Evolutionary conservation across 1,140 invertebrate genomes (phyloP), one percentile per base, ranked within the genome.

Genomic region (Branchinecta lindahli): DNA sequence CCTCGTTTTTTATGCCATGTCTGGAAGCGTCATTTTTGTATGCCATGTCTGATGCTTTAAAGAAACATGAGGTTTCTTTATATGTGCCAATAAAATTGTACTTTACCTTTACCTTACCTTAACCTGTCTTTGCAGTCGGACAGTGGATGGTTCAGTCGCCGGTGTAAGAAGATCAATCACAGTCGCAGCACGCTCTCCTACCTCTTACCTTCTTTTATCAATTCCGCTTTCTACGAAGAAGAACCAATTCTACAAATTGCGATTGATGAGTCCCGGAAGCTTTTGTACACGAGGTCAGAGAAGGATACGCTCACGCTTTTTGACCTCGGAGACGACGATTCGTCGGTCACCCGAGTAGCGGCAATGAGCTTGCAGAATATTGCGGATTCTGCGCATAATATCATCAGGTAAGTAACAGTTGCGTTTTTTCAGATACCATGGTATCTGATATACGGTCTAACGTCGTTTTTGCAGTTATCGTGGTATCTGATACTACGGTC

Each of bases 81-180:
- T n/a, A n/a, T n/a, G n/a, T n/a, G n/a, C n/a, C n/a, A n/a, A n/a
- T n/a, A n/a, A n/a, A n/a, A n/a, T n/a, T n/a, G n/a, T n/a, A n/a
- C n/a, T n/a, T n/a, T n/a, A n/a, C n/a, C n/a, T n/a, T n/a, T n/a
- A n/a, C 1, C 33, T 33, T 3, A 33, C 33, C 33, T 33, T 1
- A 33, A 33, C 33, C 33, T n/a, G 71, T 68, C 71, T 71, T 75
- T 75, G 20, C 73, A 84, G 80, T 79, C 82, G 33, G 79, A 82
- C 86, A 87, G 84, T 73, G 81, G 83, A 68, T 98, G 95, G 94
- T 96, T 96, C 79, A 90, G 92, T 20, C 91, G 93, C 81, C 88
- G 94, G 72, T 97, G 93, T 79, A 88, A 89, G 76, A 97, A 96
- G 82, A 85, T 96, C 3, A 98, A 98, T 81, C 91, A 95, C 77